Evolutionary conservation across 2,888 invertebrate species (phyloP).

Genomic region (Sminthurinus aureus): DNA sequence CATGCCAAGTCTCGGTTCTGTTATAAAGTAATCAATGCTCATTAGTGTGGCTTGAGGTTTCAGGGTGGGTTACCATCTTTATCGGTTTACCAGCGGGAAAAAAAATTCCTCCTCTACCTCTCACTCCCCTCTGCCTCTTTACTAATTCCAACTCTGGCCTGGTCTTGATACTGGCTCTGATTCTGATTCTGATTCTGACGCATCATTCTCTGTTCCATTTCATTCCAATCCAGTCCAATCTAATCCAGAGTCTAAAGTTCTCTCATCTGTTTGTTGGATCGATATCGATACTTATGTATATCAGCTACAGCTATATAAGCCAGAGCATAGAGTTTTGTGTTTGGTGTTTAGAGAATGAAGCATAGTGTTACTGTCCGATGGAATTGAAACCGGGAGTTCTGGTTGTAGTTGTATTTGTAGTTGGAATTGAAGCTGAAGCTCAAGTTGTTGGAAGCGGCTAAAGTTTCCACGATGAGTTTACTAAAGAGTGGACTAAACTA

Average conservation of each 20-base stretch:
- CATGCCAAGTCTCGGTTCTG: neutral
- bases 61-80: neutral
- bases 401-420: no score
- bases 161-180: no score
- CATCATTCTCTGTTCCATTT: neutral
- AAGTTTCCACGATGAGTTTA: neutral
- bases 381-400: neutral
- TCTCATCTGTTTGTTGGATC: conserved; percentile 11
- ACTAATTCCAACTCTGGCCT: no score
- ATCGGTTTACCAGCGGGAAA: conserved; percentile 7
- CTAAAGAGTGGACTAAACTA: neutral
- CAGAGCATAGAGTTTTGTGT: no score
- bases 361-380: neutral
- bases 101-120: conserved; percentile 9
- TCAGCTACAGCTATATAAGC: neutral
- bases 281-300: neutral
- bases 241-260: neutral
- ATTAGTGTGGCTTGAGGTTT: conserved; percentile 6
- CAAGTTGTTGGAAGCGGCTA: neutral
- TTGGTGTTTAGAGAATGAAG: neutral
- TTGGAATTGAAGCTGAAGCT: neutral
- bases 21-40: conserved; percentile 1
- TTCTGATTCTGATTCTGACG: no score
- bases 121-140: neutral
- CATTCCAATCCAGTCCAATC: neutral